A percentile compares a stretch with the other conserved stretches of the same genome.
Evolutionary conservation across 2,113 vertebrate genomes (phyloP).

Genomic region (Brevimyrus niger): DNA sequence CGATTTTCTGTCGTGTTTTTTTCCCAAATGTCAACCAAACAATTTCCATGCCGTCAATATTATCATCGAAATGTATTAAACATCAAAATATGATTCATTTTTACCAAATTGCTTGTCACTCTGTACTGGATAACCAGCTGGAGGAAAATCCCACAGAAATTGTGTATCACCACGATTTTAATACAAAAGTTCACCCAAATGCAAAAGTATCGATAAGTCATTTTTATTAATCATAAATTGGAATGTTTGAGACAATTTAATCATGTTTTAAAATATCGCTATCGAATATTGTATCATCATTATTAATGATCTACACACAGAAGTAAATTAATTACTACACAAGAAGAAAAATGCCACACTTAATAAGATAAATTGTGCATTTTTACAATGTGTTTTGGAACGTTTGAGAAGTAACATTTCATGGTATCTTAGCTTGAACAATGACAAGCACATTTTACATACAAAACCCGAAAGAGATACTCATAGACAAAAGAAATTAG

Average conservation of each 20-base stretch:
- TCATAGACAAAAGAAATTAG: constrained; percentile 4
- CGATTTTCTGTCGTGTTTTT: background rate
- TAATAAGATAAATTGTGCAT: background rate
- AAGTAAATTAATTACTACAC: background rate
- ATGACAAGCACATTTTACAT: background rate
- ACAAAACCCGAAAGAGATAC: background rate
- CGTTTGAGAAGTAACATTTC: background rate
- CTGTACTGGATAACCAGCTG: background rate
- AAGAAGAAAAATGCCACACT: background rate
- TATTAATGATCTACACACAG: background rate
- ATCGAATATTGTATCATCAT: background rate
- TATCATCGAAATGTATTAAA: background rate
- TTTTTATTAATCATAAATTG: background rate
- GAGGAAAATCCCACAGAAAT: background rate
- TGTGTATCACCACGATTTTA: background rate
- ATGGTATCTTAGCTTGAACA: background rate
- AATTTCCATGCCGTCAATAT: background rate
- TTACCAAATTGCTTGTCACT: background rate
- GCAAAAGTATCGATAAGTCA: background rate
- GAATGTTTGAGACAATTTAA: background rate
- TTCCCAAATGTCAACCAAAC: background rate
- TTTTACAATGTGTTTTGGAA: background rate
- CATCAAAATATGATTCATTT: background rate
- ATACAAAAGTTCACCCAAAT: background rate
- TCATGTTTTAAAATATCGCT: background rate